These are phyloP conservation scores for Hemicentrotus pulcherrimus DNA, from an alignment of 35 echinoderm and acorn worm species.

Conservation along the genomic window DNA sequence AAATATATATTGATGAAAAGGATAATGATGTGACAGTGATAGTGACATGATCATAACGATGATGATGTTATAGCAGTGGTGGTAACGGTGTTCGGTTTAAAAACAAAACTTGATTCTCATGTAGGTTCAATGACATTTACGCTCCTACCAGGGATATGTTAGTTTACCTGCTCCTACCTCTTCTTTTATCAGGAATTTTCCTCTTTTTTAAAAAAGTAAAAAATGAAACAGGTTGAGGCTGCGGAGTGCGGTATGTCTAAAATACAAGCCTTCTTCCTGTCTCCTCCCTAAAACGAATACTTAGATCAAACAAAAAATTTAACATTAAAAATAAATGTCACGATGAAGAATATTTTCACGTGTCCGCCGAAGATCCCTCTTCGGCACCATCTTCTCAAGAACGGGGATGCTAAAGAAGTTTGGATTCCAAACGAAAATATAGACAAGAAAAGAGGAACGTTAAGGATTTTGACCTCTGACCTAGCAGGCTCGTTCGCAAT, in stretches of 20 bases:
- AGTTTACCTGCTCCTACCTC: no score
- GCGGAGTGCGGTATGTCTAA: no score
- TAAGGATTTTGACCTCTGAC: conserved; percentile 7
- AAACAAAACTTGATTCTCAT: no score
- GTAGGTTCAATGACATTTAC: no score
- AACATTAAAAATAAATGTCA: neutral
- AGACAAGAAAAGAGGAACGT: neutral
- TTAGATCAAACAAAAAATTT: no score
- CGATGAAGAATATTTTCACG: neutral
- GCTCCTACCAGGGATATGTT: no score
- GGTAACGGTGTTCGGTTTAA: neutral
- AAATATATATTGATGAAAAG: no score
- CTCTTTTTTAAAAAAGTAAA: no score
- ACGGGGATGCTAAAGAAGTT: neutral
- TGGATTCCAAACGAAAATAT: neutral
- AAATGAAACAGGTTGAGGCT: no score
- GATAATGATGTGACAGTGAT: neutral
- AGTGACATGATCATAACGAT: neutral
- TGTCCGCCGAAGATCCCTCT: neutral
- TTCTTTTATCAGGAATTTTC: no score
- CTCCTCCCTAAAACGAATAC: no score
- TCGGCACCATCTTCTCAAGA: neutral
- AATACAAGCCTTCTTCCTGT: no score
- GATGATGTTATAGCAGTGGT: neutral
- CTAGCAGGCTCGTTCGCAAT: conserved; percentile 18